Conservation (phyloP, 2,113 vertebrate genomes). For the Microcebus griseorufus region DNA sequence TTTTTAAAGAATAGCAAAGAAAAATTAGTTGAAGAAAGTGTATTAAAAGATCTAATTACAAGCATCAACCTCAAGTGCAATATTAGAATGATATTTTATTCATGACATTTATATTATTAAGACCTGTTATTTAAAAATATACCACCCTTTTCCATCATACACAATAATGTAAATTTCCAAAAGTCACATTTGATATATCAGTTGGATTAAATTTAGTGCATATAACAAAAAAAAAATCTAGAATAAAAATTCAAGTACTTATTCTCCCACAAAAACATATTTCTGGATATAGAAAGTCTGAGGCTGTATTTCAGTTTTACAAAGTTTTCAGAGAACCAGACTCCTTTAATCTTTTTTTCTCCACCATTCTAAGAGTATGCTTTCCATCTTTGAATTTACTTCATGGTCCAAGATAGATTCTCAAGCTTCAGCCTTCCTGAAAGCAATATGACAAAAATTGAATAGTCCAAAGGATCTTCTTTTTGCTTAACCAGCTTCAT, state of each 20-base stretch:
- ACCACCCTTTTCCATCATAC: neutral
- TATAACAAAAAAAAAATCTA: neutral
- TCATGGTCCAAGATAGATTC: neutral
- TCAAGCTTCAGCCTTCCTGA: neutral
- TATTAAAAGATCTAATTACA: neutral
- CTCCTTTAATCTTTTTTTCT: neutral
- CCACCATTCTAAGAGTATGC: neutral
- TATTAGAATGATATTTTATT: neutral
- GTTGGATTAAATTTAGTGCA: neutral
- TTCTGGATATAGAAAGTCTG: neutral
- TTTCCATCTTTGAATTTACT: neutral
- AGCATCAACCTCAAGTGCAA: neutral
- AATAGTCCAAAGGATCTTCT: neutral
- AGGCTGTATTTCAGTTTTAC: neutral
- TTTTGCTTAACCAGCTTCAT: neutral
- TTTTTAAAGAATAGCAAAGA: neutral
- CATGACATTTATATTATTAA: neutral
- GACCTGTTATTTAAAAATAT: neutral
- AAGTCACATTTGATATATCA: no score
- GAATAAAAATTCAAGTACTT: neutral
- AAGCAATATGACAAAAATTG: neutral
- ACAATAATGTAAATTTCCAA: neutral
- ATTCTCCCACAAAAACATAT: neutral
- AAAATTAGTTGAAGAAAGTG: neutral
- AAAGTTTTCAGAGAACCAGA: neutral